phyloP scores from a whole-genome alignment of 2,113 vertebrate genomes.

The Polypterus bichir region DNA sequence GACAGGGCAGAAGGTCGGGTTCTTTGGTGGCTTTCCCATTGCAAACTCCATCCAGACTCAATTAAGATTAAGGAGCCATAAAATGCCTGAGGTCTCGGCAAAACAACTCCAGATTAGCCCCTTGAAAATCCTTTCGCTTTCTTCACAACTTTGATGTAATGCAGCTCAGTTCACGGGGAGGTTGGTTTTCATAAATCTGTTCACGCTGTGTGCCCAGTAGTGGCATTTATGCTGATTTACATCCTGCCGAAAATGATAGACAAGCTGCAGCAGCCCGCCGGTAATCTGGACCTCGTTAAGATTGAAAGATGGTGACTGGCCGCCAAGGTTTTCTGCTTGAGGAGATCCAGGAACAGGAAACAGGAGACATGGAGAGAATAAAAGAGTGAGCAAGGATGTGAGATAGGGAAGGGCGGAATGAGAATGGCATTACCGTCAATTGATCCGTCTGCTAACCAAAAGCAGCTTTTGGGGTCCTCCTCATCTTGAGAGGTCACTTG shows the following conservation, averaged over 20 bases:
- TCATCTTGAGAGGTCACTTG: too few relatives aligned
- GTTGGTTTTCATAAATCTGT: constrained; percentile 47
- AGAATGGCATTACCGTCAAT: too few relatives aligned
- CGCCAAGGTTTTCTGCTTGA: not conserved
- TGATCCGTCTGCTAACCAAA: too few relatives aligned
- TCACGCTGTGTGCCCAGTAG: constrained; percentile 25
- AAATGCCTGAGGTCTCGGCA: too few relatives aligned
- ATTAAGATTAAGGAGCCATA: too few relatives aligned
- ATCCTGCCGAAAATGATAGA: constrained; percentile 39
- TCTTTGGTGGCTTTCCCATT: too few relatives aligned
- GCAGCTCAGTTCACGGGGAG: constrained; percentile 33
- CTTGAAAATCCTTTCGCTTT: not conserved
- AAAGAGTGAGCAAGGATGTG: too few relatives aligned
- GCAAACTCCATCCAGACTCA: too few relatives aligned
- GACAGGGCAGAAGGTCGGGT: too few relatives aligned
- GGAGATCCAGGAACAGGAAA: not conserved
- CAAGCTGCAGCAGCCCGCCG: constrained; percentile 26
- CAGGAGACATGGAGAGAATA: not conserved
- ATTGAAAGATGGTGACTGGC: not conserved
- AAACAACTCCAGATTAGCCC: not conserved
- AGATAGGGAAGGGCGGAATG: too few relatives aligned
- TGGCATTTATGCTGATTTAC: constrained; percentile 37
- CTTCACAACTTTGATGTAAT: constrained; percentile 19
- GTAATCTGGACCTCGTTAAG: not conserved
- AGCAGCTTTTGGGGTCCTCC: too few relatives aligned